Percentiles rank a stretch among this genome's conserved stretches.
Evolutionary conservation across 2,888 invertebrate species (phyloP).

Genomic region (Frankliniella fusca): DNA sequence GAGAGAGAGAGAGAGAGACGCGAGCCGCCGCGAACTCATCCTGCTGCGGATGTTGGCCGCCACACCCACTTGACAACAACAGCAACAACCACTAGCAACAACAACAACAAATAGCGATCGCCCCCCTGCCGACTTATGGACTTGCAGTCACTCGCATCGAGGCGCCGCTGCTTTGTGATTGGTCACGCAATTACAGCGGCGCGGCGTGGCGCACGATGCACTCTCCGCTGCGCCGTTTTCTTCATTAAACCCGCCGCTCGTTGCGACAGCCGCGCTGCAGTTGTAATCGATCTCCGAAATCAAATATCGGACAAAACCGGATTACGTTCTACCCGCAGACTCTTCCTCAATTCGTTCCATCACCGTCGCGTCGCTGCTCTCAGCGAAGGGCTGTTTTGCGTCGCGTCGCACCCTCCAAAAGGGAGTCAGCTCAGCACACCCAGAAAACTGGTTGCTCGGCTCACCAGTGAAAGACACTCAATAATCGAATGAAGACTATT

Average conservation of each 20-base stretch:
- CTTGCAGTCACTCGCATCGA: neutral
- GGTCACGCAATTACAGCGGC: constrained; percentile 9
- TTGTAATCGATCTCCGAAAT: neutral
- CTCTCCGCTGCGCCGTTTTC: neutral
- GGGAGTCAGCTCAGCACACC: no score
- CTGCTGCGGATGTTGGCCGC: neutral
- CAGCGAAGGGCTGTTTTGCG: no score
- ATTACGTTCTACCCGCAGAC: no score
- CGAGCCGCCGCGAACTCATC: neutral
- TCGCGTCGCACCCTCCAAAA: no score
- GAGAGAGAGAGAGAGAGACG: neutral
- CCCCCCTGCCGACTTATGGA: neutral
- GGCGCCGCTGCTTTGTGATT: constrained; percentile 8
- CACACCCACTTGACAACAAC: neutral
- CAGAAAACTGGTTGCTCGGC: no score
- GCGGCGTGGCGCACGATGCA: neutral
- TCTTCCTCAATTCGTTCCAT: no score
- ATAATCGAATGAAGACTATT: no score
- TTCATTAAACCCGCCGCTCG: neutral
- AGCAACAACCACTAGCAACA: neutral
- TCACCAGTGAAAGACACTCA: no score
- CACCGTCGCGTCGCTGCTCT: no score
- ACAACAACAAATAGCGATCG: neutral
- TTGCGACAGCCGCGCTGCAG: neutral
- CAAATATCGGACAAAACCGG: no score